Conservation (phyloP, 2,113 vertebrate species). For the Sebastes schlegelii region DNA sequence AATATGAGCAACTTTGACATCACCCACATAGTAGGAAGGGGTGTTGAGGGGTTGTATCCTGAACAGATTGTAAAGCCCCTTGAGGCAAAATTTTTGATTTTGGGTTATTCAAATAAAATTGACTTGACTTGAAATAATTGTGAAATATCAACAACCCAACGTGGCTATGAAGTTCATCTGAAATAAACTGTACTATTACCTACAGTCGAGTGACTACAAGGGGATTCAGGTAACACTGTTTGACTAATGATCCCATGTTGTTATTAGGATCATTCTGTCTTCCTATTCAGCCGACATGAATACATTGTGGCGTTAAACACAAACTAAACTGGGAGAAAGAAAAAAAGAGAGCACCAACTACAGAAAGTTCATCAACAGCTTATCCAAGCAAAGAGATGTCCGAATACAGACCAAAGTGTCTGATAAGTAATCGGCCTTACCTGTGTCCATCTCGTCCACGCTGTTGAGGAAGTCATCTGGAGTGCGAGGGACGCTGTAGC, state of each 20-base stretch:
- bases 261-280: not conserved
- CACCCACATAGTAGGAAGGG: too few relatives aligned
- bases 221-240: not conserved
- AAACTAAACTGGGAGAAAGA: not conserved
- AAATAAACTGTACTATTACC: not conserved
- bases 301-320: too few relatives aligned
- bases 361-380: not conserved
- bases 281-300: not conserved
- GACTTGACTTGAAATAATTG: not conserved
- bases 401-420: too few relatives aligned
- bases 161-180: not conserved
- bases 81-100: too few relatives aligned
- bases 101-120: too few relatives aligned
- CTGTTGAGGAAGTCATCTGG: slow-evolving; percentile 99
- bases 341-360: not conserved
- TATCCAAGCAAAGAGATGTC: not conserved
- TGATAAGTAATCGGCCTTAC: slow-evolving; percentile 71
- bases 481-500: slow-evolving; percentile 97
- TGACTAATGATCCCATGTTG: too few relatives aligned
- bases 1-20: not conserved
- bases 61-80: too few relatives aligned
- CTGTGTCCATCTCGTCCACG: slow-evolving; percentile 99
- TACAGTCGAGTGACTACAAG: not conserved
- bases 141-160: not conserved
- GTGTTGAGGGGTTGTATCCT: too few relatives aligned